Evolutionary conservation across 2,113 vertebrate species (phyloP), one percentile per base, ranked within the genome.

Genomic region (Isichthys henryi): DNA sequence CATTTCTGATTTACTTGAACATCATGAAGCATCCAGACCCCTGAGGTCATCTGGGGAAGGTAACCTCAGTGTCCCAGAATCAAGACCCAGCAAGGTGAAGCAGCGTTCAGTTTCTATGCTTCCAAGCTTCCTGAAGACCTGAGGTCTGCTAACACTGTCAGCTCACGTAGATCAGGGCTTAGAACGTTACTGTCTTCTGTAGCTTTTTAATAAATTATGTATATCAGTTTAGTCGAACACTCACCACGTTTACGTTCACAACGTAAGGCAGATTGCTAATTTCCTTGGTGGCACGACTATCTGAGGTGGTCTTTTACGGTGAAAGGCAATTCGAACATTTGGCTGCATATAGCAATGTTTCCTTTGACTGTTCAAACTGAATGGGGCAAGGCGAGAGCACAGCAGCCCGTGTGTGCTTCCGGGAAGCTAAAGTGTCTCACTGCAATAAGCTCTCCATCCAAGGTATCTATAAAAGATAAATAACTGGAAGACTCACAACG

Each of bases 401-500:
- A 62, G 1, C 39, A 39, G 39, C 39, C 1, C 39, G 1, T 62
- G 8, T 9, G 23, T n/a, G 7, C 21, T 23, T n/a, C 23, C 23
- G n/a, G 56, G 56, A 62, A 10, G n/a, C 62, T 31, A 70, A 31
- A n/a, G n/a, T 4, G 62, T 10, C n/a, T 70, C 31, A 70, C 7
- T 45, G 23, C 82, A 45, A 46, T n/a, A 49, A 85, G 82, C 82
- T 48, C 10, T 11, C 82, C 19, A 46, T 83, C 43, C 39, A 85
- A 45, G 10, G 8, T 23, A 35, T n/a, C 35, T 23, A 8, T 23
- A 45, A 50, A 23, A 48, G 6, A 10, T 2, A 27, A 27, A 87
- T 39, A 4, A 39, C 21, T 9, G 23, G 5, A 4, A n/a, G 56
- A 90, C 93, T 95, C 92, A 97, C 95, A 89, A 89, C 87, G 52